Evolutionary conservation across 2,113 vertebrate species (phyloP).

Genomic region (Pedionomus torquatus): DNA sequence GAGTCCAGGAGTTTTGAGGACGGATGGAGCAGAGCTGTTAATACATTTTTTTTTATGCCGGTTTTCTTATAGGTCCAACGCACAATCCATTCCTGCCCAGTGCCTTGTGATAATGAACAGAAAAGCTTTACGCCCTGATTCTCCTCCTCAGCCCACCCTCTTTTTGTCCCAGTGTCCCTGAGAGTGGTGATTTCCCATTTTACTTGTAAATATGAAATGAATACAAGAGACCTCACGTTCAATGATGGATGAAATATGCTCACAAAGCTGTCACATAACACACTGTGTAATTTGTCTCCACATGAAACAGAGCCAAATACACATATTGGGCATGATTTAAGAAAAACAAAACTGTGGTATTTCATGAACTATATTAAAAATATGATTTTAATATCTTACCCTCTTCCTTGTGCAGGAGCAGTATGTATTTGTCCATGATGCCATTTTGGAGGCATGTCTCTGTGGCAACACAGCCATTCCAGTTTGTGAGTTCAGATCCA

Average conservation of each 20-base stretch:
- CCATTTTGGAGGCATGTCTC: slow-evolving; percentile 96
- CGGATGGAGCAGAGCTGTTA: neutral
- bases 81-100: neutral
- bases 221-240: neutral
- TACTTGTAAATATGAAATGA: neutral
- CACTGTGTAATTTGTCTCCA: slow-evolving; percentile 35
- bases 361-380: neutral
- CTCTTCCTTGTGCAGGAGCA: slow-evolving; percentile 84
- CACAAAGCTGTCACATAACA: slow-evolving; percentile 40
- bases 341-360: neutral
- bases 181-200: neutral
- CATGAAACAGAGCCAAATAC: neutral
- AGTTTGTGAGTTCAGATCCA: slow-evolving; percentile 95
- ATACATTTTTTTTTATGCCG: neutral
- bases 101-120: neutral
- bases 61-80: neutral
- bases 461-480: slow-evolving; percentile 97
- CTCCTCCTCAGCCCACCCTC: neutral
- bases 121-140: neutral
- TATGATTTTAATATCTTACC: neutral
- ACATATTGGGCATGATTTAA: neutral
- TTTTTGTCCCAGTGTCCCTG: neutral
- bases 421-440: slow-evolving; percentile 97
- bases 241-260: slow-evolving; percentile 2
- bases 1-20: neutral